phyloP scores from a whole-genome alignment of 2,888 invertebrate species.

The Cordilura impudica region DNA sequence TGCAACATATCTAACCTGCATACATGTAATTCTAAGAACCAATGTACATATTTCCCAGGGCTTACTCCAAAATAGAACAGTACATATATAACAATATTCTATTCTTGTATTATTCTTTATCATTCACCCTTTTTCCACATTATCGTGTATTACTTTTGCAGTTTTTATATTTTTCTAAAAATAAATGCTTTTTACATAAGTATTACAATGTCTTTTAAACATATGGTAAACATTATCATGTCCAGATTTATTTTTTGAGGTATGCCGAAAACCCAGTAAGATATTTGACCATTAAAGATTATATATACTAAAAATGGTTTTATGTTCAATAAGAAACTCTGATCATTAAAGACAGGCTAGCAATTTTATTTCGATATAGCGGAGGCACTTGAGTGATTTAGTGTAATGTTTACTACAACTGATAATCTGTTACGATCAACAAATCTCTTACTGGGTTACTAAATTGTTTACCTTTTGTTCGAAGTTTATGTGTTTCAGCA shows the following conservation, averaged over 20 bases:
- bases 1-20: constrained; percentile 18
- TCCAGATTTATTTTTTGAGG: constrained; percentile 17
- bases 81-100: neutral
- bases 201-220: neutral
- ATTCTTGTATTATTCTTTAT: neutral
- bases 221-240: constrained; percentile 25
- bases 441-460: too few species aligned
- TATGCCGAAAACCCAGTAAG: too few species aligned
- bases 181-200: constrained; percentile 14
- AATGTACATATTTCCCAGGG: constrained; percentile 2
- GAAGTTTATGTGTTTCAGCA: neutral
- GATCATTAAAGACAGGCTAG: too few species aligned
- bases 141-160: neutral
- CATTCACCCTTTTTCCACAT: neutral
- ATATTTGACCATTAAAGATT: too few species aligned
- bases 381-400: too few species aligned
- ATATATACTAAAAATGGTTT: too few species aligned
- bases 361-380: too few species aligned
- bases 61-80: neutral
- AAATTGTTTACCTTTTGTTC: neutral
- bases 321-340: too few species aligned
- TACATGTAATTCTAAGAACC: neutral
- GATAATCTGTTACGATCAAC: too few species aligned
- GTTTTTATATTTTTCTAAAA: neutral
- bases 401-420: too few species aligned